phyloP scores from a whole-genome alignment of 2,797 vertebrate genomes.

The Muraenolepis orangiensis region DNA sequence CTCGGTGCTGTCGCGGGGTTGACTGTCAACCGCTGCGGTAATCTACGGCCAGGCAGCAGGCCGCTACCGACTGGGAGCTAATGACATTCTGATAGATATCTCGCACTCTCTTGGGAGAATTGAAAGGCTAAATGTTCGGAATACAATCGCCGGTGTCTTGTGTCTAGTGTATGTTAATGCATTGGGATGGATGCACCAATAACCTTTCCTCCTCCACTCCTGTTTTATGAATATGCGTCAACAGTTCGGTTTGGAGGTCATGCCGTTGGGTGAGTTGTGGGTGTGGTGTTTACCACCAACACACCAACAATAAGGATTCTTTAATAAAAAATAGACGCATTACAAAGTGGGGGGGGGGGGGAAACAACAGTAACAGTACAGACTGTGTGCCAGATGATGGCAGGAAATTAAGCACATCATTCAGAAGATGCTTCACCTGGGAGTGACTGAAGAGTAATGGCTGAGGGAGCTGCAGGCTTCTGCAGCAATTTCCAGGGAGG shows the following conservation, averaged over 20 bases:
- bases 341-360: background rate
- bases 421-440: background rate
- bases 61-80: conserved; percentile 57
- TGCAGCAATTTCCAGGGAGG: background rate
- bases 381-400: background rate
- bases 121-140: conserved; percentile 56
- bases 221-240: background rate
- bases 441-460: background rate
- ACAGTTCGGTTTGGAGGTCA: background rate
- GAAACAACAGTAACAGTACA: background rate
- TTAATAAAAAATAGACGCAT: background rate
- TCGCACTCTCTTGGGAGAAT: conserved; percentile 27
- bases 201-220: conserved; percentile 4
- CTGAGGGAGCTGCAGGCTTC: background rate
- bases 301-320: background rate
- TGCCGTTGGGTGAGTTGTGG: background rate
- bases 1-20: conserved; percentile 40
- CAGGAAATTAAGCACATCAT: background rate
- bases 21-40: conserved; percentile 51
- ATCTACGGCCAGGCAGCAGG: conserved; percentile 50
- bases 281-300: too few relatives aligned
- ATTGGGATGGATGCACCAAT: conserved; percentile 10
- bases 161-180: conserved; percentile 32
- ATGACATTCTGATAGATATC: conserved; percentile 66
- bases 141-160: conserved; percentile 41